phyloP scores from a whole-genome alignment of 2,888 invertebrate species.

The Apamea sordens region DNA sequence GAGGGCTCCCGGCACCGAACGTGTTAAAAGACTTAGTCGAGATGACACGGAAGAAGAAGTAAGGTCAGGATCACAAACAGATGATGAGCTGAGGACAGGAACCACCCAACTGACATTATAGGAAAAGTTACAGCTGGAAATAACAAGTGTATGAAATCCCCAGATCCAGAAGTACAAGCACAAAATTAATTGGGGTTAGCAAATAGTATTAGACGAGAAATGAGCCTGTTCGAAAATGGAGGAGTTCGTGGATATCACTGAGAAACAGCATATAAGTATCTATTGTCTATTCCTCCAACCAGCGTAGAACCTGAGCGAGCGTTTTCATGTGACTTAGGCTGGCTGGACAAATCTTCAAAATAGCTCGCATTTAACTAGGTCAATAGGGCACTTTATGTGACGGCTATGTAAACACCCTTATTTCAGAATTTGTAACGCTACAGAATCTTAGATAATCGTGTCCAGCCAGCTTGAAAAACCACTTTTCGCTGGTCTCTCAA shows the following conservation, averaged over 20 bases:
- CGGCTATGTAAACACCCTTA: too few species aligned
- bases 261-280: neutral
- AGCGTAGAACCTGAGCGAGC: neutral
- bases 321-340: neutral
- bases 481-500: too few species aligned
- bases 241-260: neutral
- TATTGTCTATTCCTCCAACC: neutral
- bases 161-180: neutral
- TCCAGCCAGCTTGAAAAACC: too few species aligned
- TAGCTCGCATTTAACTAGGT: too few species aligned
- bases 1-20: too few species aligned
- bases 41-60: neutral
- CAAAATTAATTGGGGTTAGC: neutral
- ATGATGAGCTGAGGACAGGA: neutral
- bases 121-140: neutral
- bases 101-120: neutral
- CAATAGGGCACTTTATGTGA: too few species aligned
- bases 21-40: neutral
- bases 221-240: neutral
- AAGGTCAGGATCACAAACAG: neutral
- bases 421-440: too few species aligned
- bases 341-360: too few species aligned
- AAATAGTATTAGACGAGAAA: neutral
- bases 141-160: neutral
- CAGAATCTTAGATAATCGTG: too few species aligned